Percentiles rank a stretch among this genome's conserved stretches.
These are phyloP conservation scores for Isoperla grammatica DNA, from an alignment of 2,888 invertebrate species.

Conservation along the genomic window DNA sequence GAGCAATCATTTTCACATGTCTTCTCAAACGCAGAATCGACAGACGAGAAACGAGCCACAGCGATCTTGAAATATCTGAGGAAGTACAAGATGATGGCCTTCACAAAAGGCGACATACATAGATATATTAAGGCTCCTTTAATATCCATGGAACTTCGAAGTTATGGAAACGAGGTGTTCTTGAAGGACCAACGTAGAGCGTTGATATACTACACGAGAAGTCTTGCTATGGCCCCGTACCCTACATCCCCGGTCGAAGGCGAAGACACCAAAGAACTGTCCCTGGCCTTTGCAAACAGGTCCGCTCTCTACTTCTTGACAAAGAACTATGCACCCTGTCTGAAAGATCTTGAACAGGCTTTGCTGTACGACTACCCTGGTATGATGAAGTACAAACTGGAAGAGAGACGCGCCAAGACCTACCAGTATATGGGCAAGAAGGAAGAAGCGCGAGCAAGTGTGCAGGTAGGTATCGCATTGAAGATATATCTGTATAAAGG, in stretches of 20 bases:
- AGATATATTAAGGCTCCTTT: too few species aligned
- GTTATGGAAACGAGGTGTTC: neutral
- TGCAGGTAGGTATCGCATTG: neutral
- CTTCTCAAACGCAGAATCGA: too few species aligned
- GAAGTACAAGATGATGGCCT: too few species aligned
- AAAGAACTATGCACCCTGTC: slow-evolving; percentile 57
- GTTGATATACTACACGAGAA: slow-evolving; percentile 54
- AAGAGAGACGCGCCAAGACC: slow-evolving; percentile 53
- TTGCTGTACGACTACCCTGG: slow-evolving; percentile 56
- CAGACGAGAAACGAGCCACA: too few species aligned
- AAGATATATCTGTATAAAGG: too few species aligned
- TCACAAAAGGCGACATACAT: too few species aligned
- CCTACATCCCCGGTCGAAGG: slow-evolving; percentile 32
- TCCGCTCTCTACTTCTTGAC: slow-evolving; percentile 66
- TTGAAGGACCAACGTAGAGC: slow-evolving; percentile 33
- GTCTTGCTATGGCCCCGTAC: slow-evolving; percentile 56
- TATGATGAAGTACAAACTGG: slow-evolving; percentile 55
- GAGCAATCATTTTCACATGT: too few species aligned
- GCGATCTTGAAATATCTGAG: too few species aligned
- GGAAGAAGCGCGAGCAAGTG: neutral
- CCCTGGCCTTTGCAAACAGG: slow-evolving; percentile 66
- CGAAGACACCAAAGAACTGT: slow-evolving; percentile 56
- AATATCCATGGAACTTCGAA: neutral
- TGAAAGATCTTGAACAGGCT: slow-evolving; percentile 62
- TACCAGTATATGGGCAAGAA: slow-evolving; percentile 35